phyloP scores from a whole-genome alignment of 1,140 invertebrate genomes.

The Brachionus asplanchnoidis region DNA sequence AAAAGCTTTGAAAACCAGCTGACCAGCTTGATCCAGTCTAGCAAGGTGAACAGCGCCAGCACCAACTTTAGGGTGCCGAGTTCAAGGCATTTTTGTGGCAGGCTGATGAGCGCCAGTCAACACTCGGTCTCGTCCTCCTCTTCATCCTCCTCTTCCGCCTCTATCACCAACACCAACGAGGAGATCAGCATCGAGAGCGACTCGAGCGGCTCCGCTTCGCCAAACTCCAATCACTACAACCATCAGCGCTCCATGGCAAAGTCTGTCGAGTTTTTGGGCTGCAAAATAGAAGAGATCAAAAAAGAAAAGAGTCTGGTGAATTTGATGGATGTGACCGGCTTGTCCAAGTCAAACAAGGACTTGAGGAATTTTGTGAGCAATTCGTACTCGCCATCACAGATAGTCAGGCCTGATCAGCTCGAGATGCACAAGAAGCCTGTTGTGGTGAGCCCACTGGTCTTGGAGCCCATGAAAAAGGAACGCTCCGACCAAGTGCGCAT shows the following conservation, averaged over 20 bases:
- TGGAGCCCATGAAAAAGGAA: neutral
- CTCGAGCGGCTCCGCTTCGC: neutral
- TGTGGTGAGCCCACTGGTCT: neutral
- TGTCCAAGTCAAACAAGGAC: slow-evolving; percentile 32
- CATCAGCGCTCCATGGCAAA: neutral
- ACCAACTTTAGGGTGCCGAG: slow-evolving; percentile 24
- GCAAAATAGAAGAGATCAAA: slow-evolving; percentile 1
- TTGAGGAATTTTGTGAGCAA: neutral
- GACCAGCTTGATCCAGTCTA: neutral
- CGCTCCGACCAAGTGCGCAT: neutral
- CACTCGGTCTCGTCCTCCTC: neutral
- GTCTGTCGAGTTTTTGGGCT: slow-evolving; percentile 1
- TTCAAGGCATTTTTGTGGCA: slow-evolving; percentile 34
- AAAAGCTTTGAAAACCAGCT: slow-evolving; percentile 4
- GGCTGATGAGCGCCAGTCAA: neutral
- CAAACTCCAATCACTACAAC: neutral
- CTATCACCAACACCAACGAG: neutral
- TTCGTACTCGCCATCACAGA: slow-evolving; percentile 37
- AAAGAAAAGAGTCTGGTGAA: slow-evolving; percentile 1
- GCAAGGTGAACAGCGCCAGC: neutral
- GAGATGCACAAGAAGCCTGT: neutral
- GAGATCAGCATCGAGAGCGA: slow-evolving; percentile 16
- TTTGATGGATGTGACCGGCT: neutral
- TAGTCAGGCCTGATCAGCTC: neutral
- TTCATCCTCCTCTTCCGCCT: neutral